Evolutionary conservation across 2,888 invertebrate species (phyloP), one percentile per base, ranked within the genome.

Genomic region (Galerucella pusilla): DNA sequence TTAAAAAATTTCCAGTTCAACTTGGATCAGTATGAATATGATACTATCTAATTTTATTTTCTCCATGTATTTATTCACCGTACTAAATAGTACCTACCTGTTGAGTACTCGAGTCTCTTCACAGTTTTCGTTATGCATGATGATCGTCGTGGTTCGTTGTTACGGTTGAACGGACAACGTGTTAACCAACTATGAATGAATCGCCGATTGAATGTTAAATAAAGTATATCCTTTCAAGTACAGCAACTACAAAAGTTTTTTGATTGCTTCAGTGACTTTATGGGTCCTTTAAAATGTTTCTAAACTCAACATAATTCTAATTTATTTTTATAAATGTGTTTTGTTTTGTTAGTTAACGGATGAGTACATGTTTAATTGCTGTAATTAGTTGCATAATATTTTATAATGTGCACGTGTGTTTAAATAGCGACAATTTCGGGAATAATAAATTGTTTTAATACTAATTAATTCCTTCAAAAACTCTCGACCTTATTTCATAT

Each of bases 161-260:
- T 25, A 59, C 11, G 59, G 25, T 25, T 59, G 59, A 59, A 59
- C 20, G 59, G 25, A 59, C 59, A 59, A 25, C 59, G 10, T 59
- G 59, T 59, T 59, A 59, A 59, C 52, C n/a, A n/a, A 52, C 59
- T 59, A 57, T 57, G 59, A 59, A 59, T 59, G 59, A 59, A 59
- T 59, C 59, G 59, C 59, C 59, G 16, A 59, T 12, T 25, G 59
- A 59, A 59, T 59, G 11, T 9, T 10, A 16, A 59, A 25, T 59
- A 25, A 25, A 1, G 7, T 35, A 6, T 35, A 4, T 59, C 52
- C n/a, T 59, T 59, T 28, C 12, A 28, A 59, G 59, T 59, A 59
- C 59, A 59, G 59, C 59, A 59, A 20, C 25, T 59, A 59, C 59
- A 59, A 59, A 59, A 59, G 25, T 25, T 10, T 59, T 59, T 59